Evolutionary conservation across 2,888 invertebrate species (phyloP).

Genomic region (Aricia artaxerxes): DNA sequence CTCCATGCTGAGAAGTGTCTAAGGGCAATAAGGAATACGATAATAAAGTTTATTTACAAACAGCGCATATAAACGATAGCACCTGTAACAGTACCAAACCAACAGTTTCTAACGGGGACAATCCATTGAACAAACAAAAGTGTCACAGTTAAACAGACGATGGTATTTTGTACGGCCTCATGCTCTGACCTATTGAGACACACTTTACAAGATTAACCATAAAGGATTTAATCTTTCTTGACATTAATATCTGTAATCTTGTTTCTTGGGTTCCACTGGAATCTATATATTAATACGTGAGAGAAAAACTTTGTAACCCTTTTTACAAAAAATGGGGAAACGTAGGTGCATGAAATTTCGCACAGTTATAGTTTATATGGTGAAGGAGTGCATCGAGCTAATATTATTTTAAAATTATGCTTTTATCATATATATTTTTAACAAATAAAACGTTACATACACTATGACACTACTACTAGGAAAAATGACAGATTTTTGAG

Average conservation of each 20-base stretch:
- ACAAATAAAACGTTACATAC: too few relatives aligned
- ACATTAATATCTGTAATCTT: slow-evolving; percentile 22
- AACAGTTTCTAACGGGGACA: background rate
- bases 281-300: background rate
- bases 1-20: too few relatives aligned
- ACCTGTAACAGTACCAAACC: background rate
- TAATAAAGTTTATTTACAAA: background rate
- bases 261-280: background rate
- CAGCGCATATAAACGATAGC: background rate
- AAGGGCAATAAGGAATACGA: background rate
- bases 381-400: too few relatives aligned
- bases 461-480: too few relatives aligned
- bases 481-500: too few relatives aligned
- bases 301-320: too few relatives aligned
- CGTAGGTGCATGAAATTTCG: too few relatives aligned
- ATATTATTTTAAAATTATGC: too few relatives aligned
- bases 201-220: slow-evolving; percentile 31
- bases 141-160: slow-evolving; percentile 38
- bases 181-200: slow-evolving; percentile 41
- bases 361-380: too few relatives aligned
- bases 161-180: slow-evolving; percentile 41
- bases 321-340: too few relatives aligned
- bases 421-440: too few relatives aligned
- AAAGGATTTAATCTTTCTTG: slow-evolving; percentile 33
- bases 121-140: slow-evolving; percentile 20